Base-by-base conservation (phyloP, 1,140 invertebrate species). In the Atta texana region DNA sequence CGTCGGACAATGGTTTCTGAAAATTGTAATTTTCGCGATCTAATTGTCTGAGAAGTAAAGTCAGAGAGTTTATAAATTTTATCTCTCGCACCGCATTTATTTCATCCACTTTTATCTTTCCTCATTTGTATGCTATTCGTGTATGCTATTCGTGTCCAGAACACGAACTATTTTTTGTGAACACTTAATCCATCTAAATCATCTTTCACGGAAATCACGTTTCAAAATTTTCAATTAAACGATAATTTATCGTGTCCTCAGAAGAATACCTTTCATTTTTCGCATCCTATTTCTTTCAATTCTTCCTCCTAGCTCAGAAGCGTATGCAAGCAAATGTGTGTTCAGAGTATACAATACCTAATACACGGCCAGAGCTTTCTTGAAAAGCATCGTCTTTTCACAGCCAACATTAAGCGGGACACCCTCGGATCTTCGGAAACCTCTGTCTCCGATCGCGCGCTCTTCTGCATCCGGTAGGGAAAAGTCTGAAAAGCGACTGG, bases 401-500 rank as follows among this genome's bases (percentile, higher is more conserved):
- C 80, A 34, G 80, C 55, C 55, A n/a, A 57, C 39, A 75, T 74
- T 74, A 74, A 84, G 34, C 69, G 34, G 55, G 14, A 51, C 69
- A 28, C 80, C 69, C 69, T 82, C 78, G 78, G 53, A 72, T 82
- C 55, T 75, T 84, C 55, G n/a, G 68, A 24, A 74, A 74, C 55
- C 68, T 16, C 49, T 72, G 80, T 74, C 69, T 61, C 80, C 80
- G 80, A 61, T 84, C 69, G 69, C 24, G 55, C 68, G 34, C 80
- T 57, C 28, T 14, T 49, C 68, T 24, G 39, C 44, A 84, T 84
- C 80, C 80, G 80, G 80, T 75, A 68, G 80, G 80, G 88, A 81
- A 85, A 66, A 61, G 44, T 34, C 34, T 87, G 69, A 80, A 87
- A 85, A 87, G 81, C 85, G 44, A 34, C 31, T 49, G 66, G 77